These are phyloP conservation scores for Steatocranus sp. DNA, from an alignment of 2,797 vertebrate species.

Conservation along the genomic window DNA sequence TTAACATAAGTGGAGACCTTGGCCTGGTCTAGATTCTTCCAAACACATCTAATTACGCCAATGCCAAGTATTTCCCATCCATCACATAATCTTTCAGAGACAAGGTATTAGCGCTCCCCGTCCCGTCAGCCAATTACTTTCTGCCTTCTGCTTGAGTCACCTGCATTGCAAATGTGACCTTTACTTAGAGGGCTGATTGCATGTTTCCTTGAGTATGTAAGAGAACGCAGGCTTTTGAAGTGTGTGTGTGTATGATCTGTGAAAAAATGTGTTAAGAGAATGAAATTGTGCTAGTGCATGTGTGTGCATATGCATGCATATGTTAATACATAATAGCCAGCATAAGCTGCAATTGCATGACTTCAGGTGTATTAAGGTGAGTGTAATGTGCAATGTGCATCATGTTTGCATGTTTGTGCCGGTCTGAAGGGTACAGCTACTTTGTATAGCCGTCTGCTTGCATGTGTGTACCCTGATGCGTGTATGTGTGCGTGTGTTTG, in stretches of 20 bases:
- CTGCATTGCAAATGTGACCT: slow-evolving; percentile 99
- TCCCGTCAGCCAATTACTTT: slow-evolving; percentile 92
- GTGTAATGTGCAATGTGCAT: neutral
- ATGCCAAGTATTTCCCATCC: slow-evolving; percentile 82
- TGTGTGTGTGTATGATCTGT: slow-evolving; percentile 9
- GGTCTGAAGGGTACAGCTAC: neutral
- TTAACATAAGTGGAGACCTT: slow-evolving; percentile 63
- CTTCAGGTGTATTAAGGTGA: neutral
- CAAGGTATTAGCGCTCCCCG: slow-evolving; percentile 80
- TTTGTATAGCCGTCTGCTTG: neutral
- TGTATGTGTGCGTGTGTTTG: neutral
- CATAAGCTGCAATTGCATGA: neutral
- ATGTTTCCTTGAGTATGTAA: slow-evolving; percentile 82
- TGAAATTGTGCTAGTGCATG: slow-evolving; percentile 4
- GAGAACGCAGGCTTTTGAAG: slow-evolving; percentile 31
- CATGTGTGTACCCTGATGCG: neutral
- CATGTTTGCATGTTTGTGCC: neutral
- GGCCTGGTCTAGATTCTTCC: slow-evolving; percentile 60
- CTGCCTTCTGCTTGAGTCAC: slow-evolving; percentile 80
- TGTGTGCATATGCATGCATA: neutral
- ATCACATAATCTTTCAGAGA: slow-evolving; percentile 83
- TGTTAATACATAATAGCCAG: neutral
- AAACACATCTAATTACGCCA: slow-evolving; percentile 83
- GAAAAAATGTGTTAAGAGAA: slow-evolving; percentile 41
- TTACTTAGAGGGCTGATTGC: slow-evolving; percentile 89